These are phyloP conservation scores for Lepidotrigona ventralis DNA, from an alignment of 1,140 invertebrate genomes.

Conservation along the genomic window DNA sequence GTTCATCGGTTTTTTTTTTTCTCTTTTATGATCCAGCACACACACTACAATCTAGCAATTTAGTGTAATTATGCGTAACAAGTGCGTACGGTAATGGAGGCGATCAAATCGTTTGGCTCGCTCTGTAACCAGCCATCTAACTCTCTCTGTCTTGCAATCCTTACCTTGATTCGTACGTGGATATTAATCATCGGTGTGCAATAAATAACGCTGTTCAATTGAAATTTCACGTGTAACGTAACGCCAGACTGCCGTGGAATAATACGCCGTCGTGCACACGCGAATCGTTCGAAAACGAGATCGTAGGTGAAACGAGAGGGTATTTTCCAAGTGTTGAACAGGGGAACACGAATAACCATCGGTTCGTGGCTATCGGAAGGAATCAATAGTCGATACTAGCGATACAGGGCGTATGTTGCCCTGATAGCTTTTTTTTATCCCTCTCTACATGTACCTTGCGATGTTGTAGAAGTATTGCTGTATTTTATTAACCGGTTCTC, in stretches of 20 bases:
- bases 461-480: too few species aligned
- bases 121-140: conserved; percentile 22
- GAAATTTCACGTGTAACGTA: conserved; percentile 8
- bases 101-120: conserved; percentile 14
- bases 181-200: conserved; percentile 26
- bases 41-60: conserved; percentile 38
- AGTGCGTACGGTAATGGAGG: conserved; percentile 55
- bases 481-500: too few species aligned
- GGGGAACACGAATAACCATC: conserved; percentile 3
- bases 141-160: conserved; percentile 9
- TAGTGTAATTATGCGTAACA: conserved; percentile 61
- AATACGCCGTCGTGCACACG: background rate
- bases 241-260: background rate
- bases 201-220: conserved; percentile 4
- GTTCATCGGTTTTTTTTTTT: conserved; percentile 27
- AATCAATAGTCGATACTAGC: background rate
- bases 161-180: conserved; percentile 6
- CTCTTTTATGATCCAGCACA: background rate
- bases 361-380: background rate
- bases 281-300: conserved; percentile 1
- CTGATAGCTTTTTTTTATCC: background rate
- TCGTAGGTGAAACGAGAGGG: background rate
- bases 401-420: background rate
- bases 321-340: conserved; percentile 10
- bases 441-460: background rate